These are phyloP conservation scores for Dorcus hopei DNA, from an alignment of 2,888 invertebrate species.

Conservation along the genomic window DNA sequence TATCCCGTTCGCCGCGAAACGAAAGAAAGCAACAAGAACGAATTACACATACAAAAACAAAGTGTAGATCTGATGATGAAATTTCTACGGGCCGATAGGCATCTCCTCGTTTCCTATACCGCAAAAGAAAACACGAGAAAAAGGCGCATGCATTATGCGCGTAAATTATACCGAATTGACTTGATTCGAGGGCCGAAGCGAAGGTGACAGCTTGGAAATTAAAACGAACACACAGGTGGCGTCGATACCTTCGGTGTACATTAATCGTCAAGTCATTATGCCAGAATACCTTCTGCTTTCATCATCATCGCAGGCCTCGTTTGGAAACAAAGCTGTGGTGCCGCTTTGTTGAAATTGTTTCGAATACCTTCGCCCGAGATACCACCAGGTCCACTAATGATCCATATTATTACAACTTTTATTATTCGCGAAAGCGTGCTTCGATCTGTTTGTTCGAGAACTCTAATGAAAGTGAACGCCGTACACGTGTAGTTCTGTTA, in stretches of 20 bases:
- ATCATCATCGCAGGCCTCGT: conserved; percentile 32
- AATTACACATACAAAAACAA: conserved; percentile 21
- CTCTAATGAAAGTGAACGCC: too few species aligned
- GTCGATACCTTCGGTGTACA: conserved; percentile 30
- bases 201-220: conserved; percentile 41
- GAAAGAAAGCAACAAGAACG: conserved; percentile 23
- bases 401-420: too few species aligned
- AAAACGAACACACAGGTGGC: conserved; percentile 32
- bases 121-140: not conserved
- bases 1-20: conserved; percentile 4
- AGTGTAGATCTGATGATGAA: conserved; percentile 24
- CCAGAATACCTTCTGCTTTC: conserved; percentile 27
- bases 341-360: conserved; percentile 32
- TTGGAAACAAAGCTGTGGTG: conserved; percentile 26
- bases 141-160: conserved; percentile 9
- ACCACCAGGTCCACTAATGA: too few species aligned
- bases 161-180: conserved; percentile 24
- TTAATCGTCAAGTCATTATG: conserved; percentile 39
- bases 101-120: conserved; percentile 2
- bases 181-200: conserved; percentile 29
- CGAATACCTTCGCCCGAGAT: conserved; percentile 4
- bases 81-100: conserved; percentile 22
- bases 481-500: too few species aligned
- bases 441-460: too few species aligned
- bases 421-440: too few species aligned